A percentile compares a stretch with the other conserved stretches of the same genome.
Conservation (phyloP, 2,888 invertebrate genomes). For the Papilio protenor region DNA sequence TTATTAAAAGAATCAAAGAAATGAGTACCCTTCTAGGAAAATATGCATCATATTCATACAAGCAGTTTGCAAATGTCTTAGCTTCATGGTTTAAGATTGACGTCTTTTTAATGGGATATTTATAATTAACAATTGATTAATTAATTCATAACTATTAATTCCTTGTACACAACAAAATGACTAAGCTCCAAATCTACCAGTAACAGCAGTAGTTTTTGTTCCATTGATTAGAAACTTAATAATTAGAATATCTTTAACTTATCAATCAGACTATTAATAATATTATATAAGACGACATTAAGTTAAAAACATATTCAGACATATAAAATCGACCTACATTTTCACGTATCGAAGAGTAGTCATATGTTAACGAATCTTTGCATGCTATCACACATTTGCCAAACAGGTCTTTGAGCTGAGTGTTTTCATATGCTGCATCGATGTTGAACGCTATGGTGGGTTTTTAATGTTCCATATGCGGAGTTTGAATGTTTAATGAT, state of each 20-base stretch:
- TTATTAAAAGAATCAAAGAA: conserved; percentile 4
- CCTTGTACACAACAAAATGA: no score
- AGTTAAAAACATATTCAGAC: neutral
- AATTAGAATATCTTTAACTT: neutral
- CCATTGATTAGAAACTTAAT: neutral
- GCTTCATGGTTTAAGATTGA: neutral
- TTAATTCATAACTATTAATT: no score
- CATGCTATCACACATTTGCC: neutral
- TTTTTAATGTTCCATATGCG: conserved; percentile 25
- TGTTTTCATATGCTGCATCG: neutral
- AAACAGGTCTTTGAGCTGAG: conserved; percentile 11
- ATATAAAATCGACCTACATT: conserved; percentile 13
- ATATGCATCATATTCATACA: neutral
- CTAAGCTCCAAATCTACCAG: neutral
- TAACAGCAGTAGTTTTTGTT: neutral
- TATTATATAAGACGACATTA: neutral
- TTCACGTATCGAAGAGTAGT: neutral
- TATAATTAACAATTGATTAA: no score
- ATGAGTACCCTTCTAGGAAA: neutral
- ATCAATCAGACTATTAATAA: neutral
- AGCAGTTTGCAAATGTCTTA: neutral
- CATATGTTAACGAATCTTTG: conserved; percentile 16
- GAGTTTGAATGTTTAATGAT: conserved; percentile 23
- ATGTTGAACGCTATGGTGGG: conserved; percentile 10
- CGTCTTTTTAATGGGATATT: neutral